phyloP scores from a whole-genome alignment of 2,888 invertebrate species.

The Cephus pulcher region DNA sequence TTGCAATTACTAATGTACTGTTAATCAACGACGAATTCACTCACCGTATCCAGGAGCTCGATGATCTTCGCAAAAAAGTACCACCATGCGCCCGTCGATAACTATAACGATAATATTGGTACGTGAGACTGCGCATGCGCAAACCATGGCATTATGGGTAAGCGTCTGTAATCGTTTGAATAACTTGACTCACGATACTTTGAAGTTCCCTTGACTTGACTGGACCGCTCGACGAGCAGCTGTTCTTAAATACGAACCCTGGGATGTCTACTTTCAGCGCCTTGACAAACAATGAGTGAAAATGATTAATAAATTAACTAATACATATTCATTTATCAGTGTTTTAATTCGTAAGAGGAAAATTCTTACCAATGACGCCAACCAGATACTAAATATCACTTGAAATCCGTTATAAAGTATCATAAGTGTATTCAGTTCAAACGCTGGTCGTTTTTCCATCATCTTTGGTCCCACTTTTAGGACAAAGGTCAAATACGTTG shows the following conservation, averaged over 20 bases:
- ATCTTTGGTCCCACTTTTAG: constrained; percentile 80
- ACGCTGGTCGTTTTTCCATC: constrained; percentile 81
- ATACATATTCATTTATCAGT: not conserved
- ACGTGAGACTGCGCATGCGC: not conserved
- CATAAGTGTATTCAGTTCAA: constrained; percentile 78
- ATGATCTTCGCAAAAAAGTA: constrained; percentile 72
- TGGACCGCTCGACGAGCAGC: constrained; percentile 16
- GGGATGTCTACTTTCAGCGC: constrained; percentile 33
- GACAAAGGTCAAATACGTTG: constrained; percentile 78
- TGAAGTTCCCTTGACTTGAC: not conserved
- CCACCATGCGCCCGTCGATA: constrained; percentile 70
- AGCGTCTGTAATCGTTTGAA: not conserved
- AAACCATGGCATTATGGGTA: not conserved
- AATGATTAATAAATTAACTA: not conserved
- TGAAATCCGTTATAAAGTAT: constrained; percentile 89
- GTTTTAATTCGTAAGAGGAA: not conserved
- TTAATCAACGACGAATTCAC: constrained; percentile 28
- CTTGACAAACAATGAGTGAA: constrained; percentile 22
- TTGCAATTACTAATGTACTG: not conserved
- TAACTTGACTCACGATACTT: not conserved
- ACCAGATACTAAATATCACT: constrained; percentile 84
- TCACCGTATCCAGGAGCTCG: constrained; percentile 72
- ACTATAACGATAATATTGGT: constrained; percentile 54
- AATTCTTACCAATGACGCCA: constrained; percentile 70
- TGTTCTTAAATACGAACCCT: constrained; percentile 28